Evolutionary conservation across 2,113 vertebrate species (phyloP).

Genomic region (Circaetus cinerascens): DNA sequence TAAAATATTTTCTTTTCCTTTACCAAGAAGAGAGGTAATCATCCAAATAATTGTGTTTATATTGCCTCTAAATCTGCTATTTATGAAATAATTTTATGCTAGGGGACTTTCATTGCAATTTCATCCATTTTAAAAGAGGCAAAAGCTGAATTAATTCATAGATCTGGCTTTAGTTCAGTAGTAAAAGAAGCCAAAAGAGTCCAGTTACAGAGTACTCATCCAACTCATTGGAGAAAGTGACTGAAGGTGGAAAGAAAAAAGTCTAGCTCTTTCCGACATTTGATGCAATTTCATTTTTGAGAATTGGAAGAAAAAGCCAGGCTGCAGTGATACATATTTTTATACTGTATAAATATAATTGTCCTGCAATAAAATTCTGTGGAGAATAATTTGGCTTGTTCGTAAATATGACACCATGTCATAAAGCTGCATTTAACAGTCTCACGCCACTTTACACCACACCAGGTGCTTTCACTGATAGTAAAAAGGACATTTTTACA

Average conservation of each 20-base stretch:
- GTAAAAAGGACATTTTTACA: not conserved
- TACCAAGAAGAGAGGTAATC: constrained; percentile 38
- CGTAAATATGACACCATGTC: not conserved
- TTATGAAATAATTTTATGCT: constrained; percentile 27
- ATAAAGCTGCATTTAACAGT: not conserved
- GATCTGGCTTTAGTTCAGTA: constrained; percentile 38
- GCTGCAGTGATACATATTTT: not conserved
- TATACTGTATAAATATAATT: not conserved
- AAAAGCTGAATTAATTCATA: constrained; percentile 44
- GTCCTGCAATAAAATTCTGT: not conserved
- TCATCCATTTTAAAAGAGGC: constrained; percentile 14
- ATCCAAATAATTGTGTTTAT: constrained; percentile 41
- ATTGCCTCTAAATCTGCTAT: constrained; percentile 46
- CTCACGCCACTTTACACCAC: not conserved
- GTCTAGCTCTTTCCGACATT: not conserved
- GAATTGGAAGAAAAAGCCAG: not conserved
- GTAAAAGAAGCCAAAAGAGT: constrained; percentile 24
- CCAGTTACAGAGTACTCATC: constrained; percentile 7
- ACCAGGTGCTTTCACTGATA: not conserved
- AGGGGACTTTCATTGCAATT: not conserved
- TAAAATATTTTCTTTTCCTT: constrained; percentile 33
- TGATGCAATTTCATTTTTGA: not conserved
- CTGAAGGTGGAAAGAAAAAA: not conserved
- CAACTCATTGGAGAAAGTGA: constrained; percentile 32
- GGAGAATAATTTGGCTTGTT: not conserved